Evolutionary conservation across 2,113 vertebrate species (phyloP).

Genomic region (Thryonomys swinderianus): DNA sequence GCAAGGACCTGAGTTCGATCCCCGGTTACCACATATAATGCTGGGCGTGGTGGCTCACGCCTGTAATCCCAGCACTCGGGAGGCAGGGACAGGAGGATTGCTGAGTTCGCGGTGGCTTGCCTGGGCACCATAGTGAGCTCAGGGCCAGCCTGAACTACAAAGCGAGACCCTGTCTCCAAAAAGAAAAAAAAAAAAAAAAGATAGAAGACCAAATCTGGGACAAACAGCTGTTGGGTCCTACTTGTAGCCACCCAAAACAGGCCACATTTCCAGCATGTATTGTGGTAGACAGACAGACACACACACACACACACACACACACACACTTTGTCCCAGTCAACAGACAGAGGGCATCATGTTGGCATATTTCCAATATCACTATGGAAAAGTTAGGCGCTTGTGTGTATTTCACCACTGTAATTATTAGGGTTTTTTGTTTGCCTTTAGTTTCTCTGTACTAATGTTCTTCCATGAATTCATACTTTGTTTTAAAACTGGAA

Average conservation of each 20-base stretch:
- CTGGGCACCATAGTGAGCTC: too few species aligned
- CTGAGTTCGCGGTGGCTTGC: too few species aligned
- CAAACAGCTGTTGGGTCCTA: too few species aligned
- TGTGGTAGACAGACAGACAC: not conserved
- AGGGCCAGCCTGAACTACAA: too few species aligned
- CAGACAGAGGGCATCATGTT: not conserved
- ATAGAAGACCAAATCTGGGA: too few species aligned
- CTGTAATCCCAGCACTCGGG: too few species aligned
- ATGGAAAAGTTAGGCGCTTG: not conserved
- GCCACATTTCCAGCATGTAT: not conserved
- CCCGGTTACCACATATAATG: too few species aligned
- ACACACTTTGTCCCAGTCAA: not conserved
- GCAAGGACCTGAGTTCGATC: too few species aligned
- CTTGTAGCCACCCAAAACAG: not conserved
- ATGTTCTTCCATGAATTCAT: not conserved
- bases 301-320: not conserved
- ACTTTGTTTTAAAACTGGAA: not conserved
- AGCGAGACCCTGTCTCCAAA: too few species aligned
- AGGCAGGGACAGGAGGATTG: too few species aligned
- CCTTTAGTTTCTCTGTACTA: not conserved
- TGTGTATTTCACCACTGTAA: not conserved
- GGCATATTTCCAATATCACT: not conserved
- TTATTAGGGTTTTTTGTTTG: not conserved
- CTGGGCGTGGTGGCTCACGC: too few species aligned
- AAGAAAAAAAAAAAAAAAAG: too few species aligned